These are phyloP conservation scores for Psettodes erumei DNA, from an alignment of 2,113 vertebrate genomes.

Conservation along the genomic window DNA sequence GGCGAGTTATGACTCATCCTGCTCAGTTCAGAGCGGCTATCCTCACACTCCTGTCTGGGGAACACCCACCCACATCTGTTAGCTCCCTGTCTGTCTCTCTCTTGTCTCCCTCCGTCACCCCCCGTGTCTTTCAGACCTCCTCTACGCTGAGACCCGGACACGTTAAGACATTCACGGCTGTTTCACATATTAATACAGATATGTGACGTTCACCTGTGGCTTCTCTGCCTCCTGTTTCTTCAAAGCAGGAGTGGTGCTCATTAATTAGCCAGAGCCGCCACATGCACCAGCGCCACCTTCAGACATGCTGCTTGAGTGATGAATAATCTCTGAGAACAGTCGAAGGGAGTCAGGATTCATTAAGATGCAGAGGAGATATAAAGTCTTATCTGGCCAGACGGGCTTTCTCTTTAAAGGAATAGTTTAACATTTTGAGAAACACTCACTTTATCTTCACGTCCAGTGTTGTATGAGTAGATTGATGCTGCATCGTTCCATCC, in stretches of 20 bases:
- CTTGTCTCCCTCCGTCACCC: not conserved
- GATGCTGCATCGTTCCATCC: no score
- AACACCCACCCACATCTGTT: constrained; percentile 72
- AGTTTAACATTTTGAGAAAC: no score
- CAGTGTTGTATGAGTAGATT: no score
- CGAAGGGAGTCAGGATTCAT: not conserved
- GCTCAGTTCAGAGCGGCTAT: constrained; percentile 66
- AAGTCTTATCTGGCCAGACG: not conserved
- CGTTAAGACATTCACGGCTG: not conserved
- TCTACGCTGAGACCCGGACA: not conserved
- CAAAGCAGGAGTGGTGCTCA: not conserved
- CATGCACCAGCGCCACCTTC: constrained; percentile 45
- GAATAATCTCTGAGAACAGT: not conserved
- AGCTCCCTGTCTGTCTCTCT: constrained; percentile 16
- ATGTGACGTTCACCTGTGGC: constrained; percentile 12
- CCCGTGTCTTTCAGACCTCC: not conserved
- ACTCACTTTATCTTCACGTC: no score
- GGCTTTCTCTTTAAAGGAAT: not conserved
- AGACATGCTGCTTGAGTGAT: constrained; percentile 8
- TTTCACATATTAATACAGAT: not conserved
- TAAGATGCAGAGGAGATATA: no score
- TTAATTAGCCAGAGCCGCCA: not conserved
- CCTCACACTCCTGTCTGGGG: constrained; percentile 73
- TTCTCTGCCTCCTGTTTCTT: not conserved
- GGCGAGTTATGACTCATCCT: constrained; percentile 75